These are phyloP conservation scores for Pollenia labialis DNA, from an alignment of 2,888 invertebrate genomes.

Conservation along the genomic window DNA sequence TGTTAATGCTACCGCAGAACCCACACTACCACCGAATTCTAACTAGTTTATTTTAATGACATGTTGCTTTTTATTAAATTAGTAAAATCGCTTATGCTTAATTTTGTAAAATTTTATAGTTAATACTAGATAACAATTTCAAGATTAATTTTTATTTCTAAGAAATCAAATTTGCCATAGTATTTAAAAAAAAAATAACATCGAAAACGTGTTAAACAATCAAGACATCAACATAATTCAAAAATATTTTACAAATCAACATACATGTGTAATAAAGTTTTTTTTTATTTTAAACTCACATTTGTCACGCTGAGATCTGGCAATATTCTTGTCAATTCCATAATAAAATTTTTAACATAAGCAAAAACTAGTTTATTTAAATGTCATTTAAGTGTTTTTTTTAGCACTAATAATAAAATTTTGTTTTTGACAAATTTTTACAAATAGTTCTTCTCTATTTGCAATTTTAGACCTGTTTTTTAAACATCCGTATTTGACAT, in stretches of 20 bases:
- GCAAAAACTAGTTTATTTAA: constrained; percentile 45
- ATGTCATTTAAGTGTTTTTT: constrained; percentile 37
- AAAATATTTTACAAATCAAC: background rate
- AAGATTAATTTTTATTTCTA: too few species aligned
- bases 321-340: constrained; percentile 7
- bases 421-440: background rate
- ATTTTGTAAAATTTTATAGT: too few species aligned
- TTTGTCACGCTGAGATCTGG: background rate
- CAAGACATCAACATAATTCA: background rate
- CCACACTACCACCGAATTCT: too few species aligned
- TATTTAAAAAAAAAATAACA: too few species aligned
- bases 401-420: background rate
- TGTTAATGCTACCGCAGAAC: too few species aligned
- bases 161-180: too few species aligned
- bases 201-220: constrained; percentile 19
- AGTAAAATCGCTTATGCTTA: too few species aligned
- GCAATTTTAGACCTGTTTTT: background rate
- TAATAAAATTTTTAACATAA: constrained; percentile 4
- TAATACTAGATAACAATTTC: too few species aligned
- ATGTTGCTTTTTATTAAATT: too few species aligned
- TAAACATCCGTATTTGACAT: background rate
- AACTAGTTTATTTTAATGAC: too few species aligned
- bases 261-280: background rate
- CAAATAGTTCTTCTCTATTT: background rate
- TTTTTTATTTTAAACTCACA: background rate